A percentile compares a stretch with the other conserved stretches of the same genome.
Conservation (phyloP, 2,113 vertebrate genomes). For the Falcunculus frontatus region DNA sequence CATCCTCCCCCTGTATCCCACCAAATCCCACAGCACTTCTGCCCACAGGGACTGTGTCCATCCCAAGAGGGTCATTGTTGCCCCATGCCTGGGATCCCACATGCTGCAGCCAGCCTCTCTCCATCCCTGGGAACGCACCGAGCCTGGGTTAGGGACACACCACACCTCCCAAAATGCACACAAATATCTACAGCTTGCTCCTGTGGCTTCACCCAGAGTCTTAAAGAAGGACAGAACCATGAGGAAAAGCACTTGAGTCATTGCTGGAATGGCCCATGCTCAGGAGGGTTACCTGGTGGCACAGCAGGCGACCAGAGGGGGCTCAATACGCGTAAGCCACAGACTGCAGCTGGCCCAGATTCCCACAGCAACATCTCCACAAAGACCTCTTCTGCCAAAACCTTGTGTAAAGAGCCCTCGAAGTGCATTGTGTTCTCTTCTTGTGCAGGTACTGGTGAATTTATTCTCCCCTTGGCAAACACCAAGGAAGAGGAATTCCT, state of each 20-base stretch:
- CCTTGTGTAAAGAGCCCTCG: neutral
- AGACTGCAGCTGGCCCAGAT: neutral
- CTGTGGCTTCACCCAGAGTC: neutral
- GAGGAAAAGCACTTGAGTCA: neutral
- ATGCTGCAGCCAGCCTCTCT: neutral
- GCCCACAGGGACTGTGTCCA: neutral
- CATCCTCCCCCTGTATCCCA: neutral
- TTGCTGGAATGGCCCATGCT: accelerated
- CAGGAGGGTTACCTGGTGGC: neutral
- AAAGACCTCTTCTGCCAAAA: neutral
- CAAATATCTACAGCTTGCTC: neutral
- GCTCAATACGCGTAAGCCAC: neutral
- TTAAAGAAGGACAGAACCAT: neutral
- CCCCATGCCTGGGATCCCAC: neutral
- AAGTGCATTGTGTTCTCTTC: accelerated
- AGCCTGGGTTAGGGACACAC: neutral
- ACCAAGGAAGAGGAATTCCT: neutral
- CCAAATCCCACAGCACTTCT: neutral
- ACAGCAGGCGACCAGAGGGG: neutral
- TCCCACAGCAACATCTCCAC: neutral
- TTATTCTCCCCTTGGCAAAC: neutral
- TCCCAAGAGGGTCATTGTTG: neutral
- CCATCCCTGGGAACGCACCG: neutral
- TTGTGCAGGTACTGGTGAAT: neutral
- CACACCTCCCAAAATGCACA: neutral